Percentiles rank a stretch among this genome's conserved stretches.
These are phyloP conservation scores for Cotesia congregata DNA, from an alignment of 2,888 invertebrate species.

Conservation along the genomic window DNA sequence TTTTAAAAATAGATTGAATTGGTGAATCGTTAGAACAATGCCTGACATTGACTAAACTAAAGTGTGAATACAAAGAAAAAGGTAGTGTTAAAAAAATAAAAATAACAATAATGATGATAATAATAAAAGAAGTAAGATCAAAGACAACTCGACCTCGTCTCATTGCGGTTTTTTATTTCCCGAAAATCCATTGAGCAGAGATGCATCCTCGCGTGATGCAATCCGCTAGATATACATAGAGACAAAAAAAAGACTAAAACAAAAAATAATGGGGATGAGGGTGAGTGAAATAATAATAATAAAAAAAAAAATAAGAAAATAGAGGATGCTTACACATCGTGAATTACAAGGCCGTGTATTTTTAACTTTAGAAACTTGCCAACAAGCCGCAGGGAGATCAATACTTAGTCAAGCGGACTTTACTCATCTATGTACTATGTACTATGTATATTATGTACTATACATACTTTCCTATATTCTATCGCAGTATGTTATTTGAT, in stretches of 20 bases:
- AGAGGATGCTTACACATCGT: conserved; percentile 33
- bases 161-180: conserved; percentile 8
- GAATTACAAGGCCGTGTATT: conserved; percentile 57
- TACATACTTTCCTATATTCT: too few relatives aligned
- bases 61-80: neutral
- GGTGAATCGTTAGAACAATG: too few relatives aligned
- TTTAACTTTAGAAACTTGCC: conserved; percentile 62
- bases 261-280: conserved; percentile 5
- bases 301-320: neutral
- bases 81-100: neutral
- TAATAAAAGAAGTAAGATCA: conserved; percentile 15
- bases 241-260: conserved; percentile 6
- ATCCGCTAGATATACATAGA: conserved; percentile 6
- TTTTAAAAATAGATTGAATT: neutral
- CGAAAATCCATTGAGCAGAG: conserved; percentile 9
- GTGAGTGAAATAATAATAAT: conserved; percentile 5
- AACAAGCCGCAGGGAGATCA: conserved; percentile 56
- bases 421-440: conserved; percentile 30
- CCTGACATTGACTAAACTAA: neutral
- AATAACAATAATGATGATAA: neutral
- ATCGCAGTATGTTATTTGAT: too few relatives aligned
- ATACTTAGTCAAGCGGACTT: conserved; percentile 51
- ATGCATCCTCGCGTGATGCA: conserved; percentile 22
- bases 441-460: too few relatives aligned
- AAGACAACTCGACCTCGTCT: conserved; percentile 27